Percentiles rank a stretch among this genome's conserved stretches.
Conservation (phyloP, 1,140 invertebrate genomes). For the Drosophila pruinosa region DNA sequence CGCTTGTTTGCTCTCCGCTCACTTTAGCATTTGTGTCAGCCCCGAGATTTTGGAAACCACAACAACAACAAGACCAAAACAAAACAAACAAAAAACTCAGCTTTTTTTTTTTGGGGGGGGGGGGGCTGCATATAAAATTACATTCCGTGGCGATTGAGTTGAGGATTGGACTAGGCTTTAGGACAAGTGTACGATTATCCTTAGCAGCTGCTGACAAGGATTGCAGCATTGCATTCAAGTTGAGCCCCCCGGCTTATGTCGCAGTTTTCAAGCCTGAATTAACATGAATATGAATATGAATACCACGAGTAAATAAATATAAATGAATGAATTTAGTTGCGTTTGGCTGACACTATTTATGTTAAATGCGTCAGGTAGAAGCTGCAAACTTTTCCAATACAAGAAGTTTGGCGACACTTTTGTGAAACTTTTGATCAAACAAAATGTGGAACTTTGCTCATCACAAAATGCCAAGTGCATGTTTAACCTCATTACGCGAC, state of each 20-base stretch:
- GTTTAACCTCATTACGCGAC: slow-evolving; percentile 15
- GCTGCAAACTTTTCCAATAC: slow-evolving; percentile 20
- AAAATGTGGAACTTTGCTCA: slow-evolving; percentile 30
- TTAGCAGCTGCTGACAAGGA: background rate
- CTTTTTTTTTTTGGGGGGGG: no score
- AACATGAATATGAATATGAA: background rate
- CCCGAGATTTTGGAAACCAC: slow-evolving; percentile 22
- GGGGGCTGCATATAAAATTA: slow-evolving; percentile 49
- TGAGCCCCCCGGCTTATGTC: background rate
- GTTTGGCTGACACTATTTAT: background rate
- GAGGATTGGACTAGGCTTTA: background rate
- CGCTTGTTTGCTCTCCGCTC: slow-evolving; percentile 9
- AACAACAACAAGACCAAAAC: background rate
- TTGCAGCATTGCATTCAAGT: background rate
- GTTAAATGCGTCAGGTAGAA: background rate
- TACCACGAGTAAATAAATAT: background rate
- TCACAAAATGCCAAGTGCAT: slow-evolving; percentile 33
- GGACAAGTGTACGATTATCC: slow-evolving; percentile 15
- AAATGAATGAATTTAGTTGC: slow-evolving; percentile 5
- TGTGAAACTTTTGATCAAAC: slow-evolving; percentile 27
- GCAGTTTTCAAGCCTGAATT: background rate
- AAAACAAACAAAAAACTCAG: slow-evolving; percentile 6
- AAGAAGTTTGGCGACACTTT: slow-evolving; percentile 12
- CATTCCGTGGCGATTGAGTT: slow-evolving; percentile 25
- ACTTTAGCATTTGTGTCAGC: slow-evolving; percentile 25